These are phyloP conservation scores for Mungos mungo DNA, from an alignment of 2,113 vertebrate genomes.

Conservation along the genomic window DNA sequence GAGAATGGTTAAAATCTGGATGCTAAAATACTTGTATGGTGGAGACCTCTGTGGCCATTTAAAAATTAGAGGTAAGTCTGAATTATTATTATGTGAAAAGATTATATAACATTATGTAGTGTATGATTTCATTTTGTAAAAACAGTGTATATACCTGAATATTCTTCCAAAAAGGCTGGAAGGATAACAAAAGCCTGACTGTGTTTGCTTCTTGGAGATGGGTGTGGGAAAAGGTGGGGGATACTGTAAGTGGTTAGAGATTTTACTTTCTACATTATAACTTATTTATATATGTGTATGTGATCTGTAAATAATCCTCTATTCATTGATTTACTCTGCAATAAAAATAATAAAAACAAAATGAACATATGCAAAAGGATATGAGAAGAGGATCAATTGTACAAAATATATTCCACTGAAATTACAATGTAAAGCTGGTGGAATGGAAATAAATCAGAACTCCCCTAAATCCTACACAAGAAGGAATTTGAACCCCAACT, in stretches of 20 bases:
- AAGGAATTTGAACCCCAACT: neutral
- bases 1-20: neutral
- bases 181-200: neutral
- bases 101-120: neutral
- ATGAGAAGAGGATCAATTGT: neutral
- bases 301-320: neutral
- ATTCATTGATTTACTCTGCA: neutral
- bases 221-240: neutral
- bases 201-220: neutral
- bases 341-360: slow-evolving; percentile 4
- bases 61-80: slow-evolving; percentile 5
- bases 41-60: neutral
- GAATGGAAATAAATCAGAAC: slow-evolving; percentile 14
- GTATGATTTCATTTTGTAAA: neutral
- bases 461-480: slow-evolving; percentile 29
- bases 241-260: neutral
- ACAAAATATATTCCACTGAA: neutral
- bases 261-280: neutral
- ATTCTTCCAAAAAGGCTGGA: neutral
- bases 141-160: neutral
- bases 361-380: neutral
- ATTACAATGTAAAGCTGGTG: neutral
- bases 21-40: neutral
- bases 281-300: neutral
- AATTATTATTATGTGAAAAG: neutral